Percentiles rank a stretch among this genome's conserved stretches.
Conservation (phyloP, 2,797 vertebrate genomes). For the Vireo griseus region DNA sequence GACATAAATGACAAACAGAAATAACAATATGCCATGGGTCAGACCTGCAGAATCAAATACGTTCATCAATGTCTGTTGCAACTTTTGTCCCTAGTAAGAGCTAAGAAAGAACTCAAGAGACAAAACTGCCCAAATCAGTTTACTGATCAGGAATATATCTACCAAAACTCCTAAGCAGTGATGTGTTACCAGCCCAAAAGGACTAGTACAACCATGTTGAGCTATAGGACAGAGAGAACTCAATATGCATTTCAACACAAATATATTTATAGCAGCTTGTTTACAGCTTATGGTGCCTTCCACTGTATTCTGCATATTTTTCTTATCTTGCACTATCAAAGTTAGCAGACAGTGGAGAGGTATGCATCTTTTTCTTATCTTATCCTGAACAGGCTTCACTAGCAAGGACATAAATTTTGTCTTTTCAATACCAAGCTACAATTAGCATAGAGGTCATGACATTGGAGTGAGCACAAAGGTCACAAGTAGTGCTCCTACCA, state of each 20-base stretch:
- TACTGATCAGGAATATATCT: neutral
- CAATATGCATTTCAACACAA: neutral
- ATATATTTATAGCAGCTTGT: neutral
- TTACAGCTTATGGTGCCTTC: neutral
- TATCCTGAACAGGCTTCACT: slow-evolving; percentile 16
- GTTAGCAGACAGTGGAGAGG: neutral
- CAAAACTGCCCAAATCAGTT: neutral
- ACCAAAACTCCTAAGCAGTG: neutral
- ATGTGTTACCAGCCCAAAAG: neutral
- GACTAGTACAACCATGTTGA: neutral
- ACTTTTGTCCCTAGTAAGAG: neutral
- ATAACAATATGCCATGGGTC: neutral
- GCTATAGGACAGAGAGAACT: neutral
- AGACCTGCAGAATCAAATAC: neutral
- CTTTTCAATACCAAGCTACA: slow-evolving; percentile 14
- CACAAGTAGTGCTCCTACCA: neutral
- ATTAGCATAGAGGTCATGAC: neutral
- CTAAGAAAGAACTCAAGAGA: neutral
- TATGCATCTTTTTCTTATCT: slow-evolving; percentile 15
- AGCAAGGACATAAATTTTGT: slow-evolving; percentile 2
- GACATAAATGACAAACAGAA: neutral
- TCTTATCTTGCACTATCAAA: slow-evolving; percentile 1
- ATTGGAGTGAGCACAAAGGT: neutral
- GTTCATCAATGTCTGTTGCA: neutral
- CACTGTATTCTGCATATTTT: neutral